These are phyloP conservation scores for Leucosticte australis DNA, from an alignment of 2,113 vertebrate genomes.

Conservation along the genomic window DNA sequence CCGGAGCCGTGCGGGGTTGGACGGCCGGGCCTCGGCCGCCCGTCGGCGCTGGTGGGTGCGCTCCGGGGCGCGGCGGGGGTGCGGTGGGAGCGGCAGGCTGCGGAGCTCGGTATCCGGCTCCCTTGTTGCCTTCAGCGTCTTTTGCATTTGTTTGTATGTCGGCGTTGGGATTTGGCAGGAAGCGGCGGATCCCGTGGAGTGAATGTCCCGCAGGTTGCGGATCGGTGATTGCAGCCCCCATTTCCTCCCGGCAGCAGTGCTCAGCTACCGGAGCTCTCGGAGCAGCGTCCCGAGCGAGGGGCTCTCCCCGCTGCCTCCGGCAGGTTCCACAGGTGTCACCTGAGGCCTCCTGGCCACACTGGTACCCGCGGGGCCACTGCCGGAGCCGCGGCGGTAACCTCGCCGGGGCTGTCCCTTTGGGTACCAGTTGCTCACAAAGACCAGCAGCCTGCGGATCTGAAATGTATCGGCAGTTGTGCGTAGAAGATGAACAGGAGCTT, in stretches of 20 bases:
- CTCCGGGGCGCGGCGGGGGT: neutral
- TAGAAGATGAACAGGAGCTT: neutral
- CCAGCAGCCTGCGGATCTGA: neutral
- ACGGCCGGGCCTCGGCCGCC: neutral
- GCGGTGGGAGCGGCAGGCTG: neutral
- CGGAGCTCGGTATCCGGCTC: neutral
- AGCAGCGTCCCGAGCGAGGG: neutral
- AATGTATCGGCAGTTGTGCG: neutral
- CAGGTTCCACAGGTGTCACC: neutral
- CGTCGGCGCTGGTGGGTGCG: neutral
- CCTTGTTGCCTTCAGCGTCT: neutral
- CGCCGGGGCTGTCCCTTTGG: fast-evolving
- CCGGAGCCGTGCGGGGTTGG: neutral
- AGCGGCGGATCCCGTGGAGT: fast-evolving
- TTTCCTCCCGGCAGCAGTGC: neutral
- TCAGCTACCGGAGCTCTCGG: fast-evolving
- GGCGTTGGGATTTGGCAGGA: neutral
- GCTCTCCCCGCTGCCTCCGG: neutral
- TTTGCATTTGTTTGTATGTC: neutral
- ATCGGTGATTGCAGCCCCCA: fast-evolving
- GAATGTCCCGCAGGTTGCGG: neutral
- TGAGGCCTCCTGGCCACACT: fast-evolving
- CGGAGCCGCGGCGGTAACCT: neutral
- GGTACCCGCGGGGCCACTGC: neutral
- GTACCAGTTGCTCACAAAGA: neutral